Evolutionary conservation across 2,797 vertebrate genomes (phyloP).

Genomic region (Rhyacichthys aspro): DNA sequence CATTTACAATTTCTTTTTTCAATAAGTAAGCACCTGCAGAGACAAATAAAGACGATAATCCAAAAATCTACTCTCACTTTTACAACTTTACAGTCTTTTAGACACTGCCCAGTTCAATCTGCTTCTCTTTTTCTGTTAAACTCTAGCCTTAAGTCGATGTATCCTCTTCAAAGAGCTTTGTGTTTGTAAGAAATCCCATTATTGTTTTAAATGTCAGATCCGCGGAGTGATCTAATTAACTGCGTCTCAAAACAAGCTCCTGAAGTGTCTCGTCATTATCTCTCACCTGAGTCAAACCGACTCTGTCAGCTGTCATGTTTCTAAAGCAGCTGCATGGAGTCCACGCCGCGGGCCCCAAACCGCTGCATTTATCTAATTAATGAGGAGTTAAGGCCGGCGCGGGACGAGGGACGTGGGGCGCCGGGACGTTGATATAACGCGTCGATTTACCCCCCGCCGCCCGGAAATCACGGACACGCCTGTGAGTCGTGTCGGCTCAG

Average conservation of each 20-base stretch:
- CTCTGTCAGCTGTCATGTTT: conserved; percentile 47
- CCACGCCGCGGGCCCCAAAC: conserved; percentile 22
- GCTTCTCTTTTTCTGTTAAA: no score
- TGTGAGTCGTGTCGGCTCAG: conserved; percentile 59
- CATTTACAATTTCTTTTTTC: no score
- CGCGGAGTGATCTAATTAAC: neutral
- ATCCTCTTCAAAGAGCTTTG: no score
- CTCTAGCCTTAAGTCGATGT: no score
- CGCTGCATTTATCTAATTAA: conserved; percentile 60
- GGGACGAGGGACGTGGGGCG: conserved; percentile 14
- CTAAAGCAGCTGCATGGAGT: conserved; percentile 38
- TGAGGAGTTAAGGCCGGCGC: conserved; percentile 51
- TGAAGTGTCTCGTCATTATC: neutral
- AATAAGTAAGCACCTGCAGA: no score
- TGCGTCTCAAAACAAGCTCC: neutral
- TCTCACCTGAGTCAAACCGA: conserved; percentile 25
- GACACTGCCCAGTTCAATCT: no score
- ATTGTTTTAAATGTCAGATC: neutral
- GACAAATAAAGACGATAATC: no score
- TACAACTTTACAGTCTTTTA: no score
- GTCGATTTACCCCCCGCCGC: conserved; percentile 67
- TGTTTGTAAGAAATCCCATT: neutral
- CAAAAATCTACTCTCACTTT: no score
- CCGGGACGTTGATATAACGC: conserved; percentile 60
- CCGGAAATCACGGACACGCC: conserved; percentile 53